phyloP scores from a whole-genome alignment of 2,888 invertebrate genomes.

The Cryptocephalus moraei region DNA sequence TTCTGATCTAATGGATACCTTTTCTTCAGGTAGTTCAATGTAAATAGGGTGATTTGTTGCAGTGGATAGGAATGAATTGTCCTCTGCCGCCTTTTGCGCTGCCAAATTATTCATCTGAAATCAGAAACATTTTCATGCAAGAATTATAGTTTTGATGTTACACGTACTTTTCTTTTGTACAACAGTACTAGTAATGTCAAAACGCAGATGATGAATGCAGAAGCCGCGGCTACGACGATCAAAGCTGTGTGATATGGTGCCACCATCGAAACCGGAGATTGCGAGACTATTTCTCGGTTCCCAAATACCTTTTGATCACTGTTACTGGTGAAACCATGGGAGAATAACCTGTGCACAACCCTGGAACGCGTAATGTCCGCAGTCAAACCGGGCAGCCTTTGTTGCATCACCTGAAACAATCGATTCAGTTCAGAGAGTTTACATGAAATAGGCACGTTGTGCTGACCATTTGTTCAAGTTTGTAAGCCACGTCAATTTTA shows the following conservation, averaged over 20 bases:
- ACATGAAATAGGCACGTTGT: background rate
- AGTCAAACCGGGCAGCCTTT: slow-evolving; percentile 42
- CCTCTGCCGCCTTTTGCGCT: slow-evolving; percentile 39
- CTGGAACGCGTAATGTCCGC: slow-evolving; percentile 56
- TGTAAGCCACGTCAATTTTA: slow-evolving; percentile 70
- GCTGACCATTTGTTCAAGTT: slow-evolving; percentile 66
- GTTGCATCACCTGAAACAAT: slow-evolving; percentile 37
- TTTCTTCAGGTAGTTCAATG: slow-evolving; percentile 57
- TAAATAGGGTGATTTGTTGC: slow-evolving; percentile 53
- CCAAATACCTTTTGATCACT: slow-evolving; percentile 43
- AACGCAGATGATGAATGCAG: slow-evolving; percentile 70
- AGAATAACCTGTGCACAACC: slow-evolving; percentile 46
- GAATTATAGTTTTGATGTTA: too few species aligned
- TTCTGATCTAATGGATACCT: slow-evolving; percentile 21
- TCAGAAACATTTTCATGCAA: background rate
- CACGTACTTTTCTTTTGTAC: slow-evolving; percentile 51
- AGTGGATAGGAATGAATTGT: slow-evolving; percentile 45
- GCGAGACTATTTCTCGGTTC: slow-evolving; percentile 57
- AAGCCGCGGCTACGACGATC: slow-evolving; percentile 66
- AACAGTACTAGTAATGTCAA: slow-evolving; percentile 64
- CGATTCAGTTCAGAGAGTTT: background rate
- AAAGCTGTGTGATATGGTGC: slow-evolving; percentile 68
- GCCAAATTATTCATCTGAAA: slow-evolving; percentile 40
- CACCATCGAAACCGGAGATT: slow-evolving; percentile 55
- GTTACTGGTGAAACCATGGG: slow-evolving; percentile 24